Evolutionary conservation across 2,888 invertebrate genomes (phyloP), one percentile per base, ranked within the genome.

Genomic region (Nebria brevicollis): DNA sequence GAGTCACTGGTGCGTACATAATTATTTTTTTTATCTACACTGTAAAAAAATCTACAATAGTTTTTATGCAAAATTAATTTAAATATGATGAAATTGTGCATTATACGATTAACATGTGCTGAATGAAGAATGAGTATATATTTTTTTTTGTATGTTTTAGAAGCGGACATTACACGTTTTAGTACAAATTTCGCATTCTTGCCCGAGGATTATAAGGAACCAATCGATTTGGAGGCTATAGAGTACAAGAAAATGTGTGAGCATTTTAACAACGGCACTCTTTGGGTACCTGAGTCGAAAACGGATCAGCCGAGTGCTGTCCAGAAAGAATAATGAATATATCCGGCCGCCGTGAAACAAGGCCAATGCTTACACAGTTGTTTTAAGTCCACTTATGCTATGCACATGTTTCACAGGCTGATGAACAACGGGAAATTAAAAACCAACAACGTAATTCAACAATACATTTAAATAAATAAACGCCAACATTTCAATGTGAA

Each of bases 391-490:
- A 72, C 81, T 81, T 81, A 72, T 81, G 81, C 76, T 81, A 43
- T 26, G 26, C 81, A 81, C 77, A 81, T 81, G 81, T 81, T 54
- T 76, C 65, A 77, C 81, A 81, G 76, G 42, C 81, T 41, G 72
- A 34, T 75, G 79, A 75, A 68, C 76, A 81, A 54, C 70, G 72
- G 42, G 54, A 78, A 73, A 66, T 73, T 13, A 73, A 73, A 73
- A 34, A 15, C 15, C 42, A 43, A 70, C 70, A 26, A 34, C 70
- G 70, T 70, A 20, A 70, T 70, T 70, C 26, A 25, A 26, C 70
- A 70, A 42, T n/a, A 42, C 42, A 73, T 34, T 41, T 73, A 34
- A 41, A 41, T 73, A 54, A 34, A 34, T 34, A n/a, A 13, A 73
- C 43, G 41, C 25, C 20, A 34, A 11, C 43, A 42, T 26, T 42